Evolutionary conservation across 2,113 vertebrate species (phyloP).

Genomic region (Dissostichus mawsoni): DNA sequence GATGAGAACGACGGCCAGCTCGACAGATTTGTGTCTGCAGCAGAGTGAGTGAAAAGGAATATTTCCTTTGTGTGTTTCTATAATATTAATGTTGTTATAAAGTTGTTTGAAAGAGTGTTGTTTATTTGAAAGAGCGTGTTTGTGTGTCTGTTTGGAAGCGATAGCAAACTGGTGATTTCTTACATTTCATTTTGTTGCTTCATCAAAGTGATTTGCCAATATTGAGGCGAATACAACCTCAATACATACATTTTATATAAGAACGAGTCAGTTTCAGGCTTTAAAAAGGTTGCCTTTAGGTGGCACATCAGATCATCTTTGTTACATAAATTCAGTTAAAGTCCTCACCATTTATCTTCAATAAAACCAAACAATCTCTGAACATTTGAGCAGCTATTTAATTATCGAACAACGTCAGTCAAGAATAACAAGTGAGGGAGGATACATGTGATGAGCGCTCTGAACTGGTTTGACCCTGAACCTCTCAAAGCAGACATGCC

Average conservation of each 20-base stretch:
- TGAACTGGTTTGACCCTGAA: conserved; percentile 38
- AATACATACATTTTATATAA: background rate
- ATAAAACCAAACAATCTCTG: background rate
- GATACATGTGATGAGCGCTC: background rate
- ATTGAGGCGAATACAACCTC: background rate
- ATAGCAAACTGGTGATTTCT: background rate
- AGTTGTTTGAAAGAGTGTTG: too few species aligned
- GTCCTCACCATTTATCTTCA: background rate
- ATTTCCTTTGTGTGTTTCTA: background rate
- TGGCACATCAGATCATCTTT: background rate
- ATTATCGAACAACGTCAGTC: conserved; percentile 11
- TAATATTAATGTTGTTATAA: background rate
- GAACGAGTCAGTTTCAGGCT: too few species aligned
- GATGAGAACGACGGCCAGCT: conserved; percentile 95
- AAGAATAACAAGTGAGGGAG: conserved; percentile 21
- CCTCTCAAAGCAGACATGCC: conserved; percentile 40
- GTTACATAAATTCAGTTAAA: background rate
- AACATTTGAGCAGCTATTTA: conserved; percentile 5
- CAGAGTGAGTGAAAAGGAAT: conserved; percentile 86
- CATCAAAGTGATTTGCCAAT: background rate
- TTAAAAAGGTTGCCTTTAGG: too few species aligned
- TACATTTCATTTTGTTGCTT: too few species aligned
- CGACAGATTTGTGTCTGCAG: conserved; percentile 95
- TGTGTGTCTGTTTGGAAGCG: background rate
- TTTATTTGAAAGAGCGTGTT: background rate